Percentiles rank a stretch among this genome's conserved stretches.
These are phyloP conservation scores for Aotus griseimembra DNA, from an alignment of 2,797 vertebrate species.

Conservation along the genomic window DNA sequence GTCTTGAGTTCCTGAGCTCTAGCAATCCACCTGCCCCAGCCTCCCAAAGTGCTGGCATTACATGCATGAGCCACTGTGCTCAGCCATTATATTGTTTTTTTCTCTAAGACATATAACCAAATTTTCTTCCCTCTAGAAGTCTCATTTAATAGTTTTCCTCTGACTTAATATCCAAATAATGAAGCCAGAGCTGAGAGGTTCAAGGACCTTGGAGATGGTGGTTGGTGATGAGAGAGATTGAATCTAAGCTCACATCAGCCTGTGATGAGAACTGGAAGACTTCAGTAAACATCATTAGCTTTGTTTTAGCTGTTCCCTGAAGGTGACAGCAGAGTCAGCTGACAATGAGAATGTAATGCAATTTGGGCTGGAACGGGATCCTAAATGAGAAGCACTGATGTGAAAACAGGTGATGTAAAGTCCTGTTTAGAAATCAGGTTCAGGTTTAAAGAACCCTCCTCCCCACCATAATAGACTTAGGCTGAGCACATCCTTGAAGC, in stretches of 20 bases:
- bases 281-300: background rate
- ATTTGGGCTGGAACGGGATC: background rate
- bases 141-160: slow-evolving; percentile 34
- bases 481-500: background rate
- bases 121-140: slow-evolving; percentile 15
- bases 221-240: background rate
- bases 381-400: background rate
- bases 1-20: background rate
- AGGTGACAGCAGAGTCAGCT: background rate
- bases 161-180: background rate
- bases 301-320: background rate
- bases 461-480: too few species aligned
- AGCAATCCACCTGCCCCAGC: background rate
- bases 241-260: background rate
- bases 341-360: background rate
- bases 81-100: background rate
- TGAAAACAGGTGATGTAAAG: slow-evolving; percentile 5
- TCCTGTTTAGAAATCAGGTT: background rate
- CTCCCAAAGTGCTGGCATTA: background rate
- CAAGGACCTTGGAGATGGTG: background rate
- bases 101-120: background rate
- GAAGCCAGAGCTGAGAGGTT: background rate
- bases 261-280: background rate
- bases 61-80: background rate
- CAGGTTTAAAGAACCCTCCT: background rate